Evolutionary conservation across 2,888 invertebrate genomes (phyloP).

Genomic region (Abrostola triplasia): DNA sequence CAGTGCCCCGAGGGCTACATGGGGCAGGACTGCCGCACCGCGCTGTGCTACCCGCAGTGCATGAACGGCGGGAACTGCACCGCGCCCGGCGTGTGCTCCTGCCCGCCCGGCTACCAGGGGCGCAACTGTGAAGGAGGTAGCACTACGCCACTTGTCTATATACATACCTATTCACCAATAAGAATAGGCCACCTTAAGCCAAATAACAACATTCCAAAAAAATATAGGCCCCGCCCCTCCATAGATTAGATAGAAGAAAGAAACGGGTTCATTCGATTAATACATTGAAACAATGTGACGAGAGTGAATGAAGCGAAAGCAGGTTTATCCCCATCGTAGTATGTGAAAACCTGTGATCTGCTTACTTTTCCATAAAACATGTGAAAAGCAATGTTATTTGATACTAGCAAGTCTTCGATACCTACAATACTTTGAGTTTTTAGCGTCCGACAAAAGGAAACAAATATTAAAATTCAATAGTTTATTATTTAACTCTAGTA

Average conservation of each 20-base stretch:
- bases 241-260: too few relatives aligned
- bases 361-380: too few relatives aligned
- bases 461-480: background rate
- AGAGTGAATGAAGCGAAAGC: too few relatives aligned
- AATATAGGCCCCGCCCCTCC: too few relatives aligned
- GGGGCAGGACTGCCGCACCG: conserved; percentile 96
- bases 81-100: conserved; percentile 95
- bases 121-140: conserved; percentile 96
- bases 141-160: conserved; percentile 33
- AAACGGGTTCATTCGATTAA: too few relatives aligned
- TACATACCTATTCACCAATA: too few relatives aligned
- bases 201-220: too few relatives aligned
- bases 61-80: conserved; percentile 98
- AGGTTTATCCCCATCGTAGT: too few relatives aligned
- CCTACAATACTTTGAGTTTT: background rate
- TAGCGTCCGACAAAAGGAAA: background rate
- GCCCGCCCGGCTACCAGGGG: conserved; percentile 96
- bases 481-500: background rate
- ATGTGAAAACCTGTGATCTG: too few relatives aligned
- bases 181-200: too few relatives aligned
- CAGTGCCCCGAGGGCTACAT: conserved; percentile 97
- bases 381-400: too few relatives aligned
- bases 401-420: background rate
- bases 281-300: too few relatives aligned
- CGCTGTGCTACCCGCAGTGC: conserved; percentile 96